Evolutionary conservation across 2,888 invertebrate genomes (phyloP), one percentile per base, ranked within the genome.

Genomic region (Agrotis exclamationis): DNA sequence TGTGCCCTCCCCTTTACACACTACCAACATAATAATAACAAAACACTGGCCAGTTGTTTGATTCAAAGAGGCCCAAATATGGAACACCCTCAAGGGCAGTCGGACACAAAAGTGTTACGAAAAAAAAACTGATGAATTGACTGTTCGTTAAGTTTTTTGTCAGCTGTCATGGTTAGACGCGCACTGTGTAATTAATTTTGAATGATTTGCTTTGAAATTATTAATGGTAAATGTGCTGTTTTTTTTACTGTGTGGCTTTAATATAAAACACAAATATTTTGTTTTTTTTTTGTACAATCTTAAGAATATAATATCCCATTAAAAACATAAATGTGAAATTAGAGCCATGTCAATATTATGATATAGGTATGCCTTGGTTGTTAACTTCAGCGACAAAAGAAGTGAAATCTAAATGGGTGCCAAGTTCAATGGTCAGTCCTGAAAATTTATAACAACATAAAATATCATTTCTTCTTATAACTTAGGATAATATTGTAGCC

Each of bases 1-100:
- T 67, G 60, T 74, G 65, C 24, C 20, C 11, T 16, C 57, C 44
- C 63, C 82, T 60, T 82, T 53, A 77, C 28, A 63, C 11, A 20
- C 5, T 66, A 65, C 51, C 39, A 63, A 78, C 50, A 64, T 76
- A 33, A 56, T 76, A 33, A 56, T 65, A 66, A 79, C 59, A 76
- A 68, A 67, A 63, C 62, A 74, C 76, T 71, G 56, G 22, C 57
- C 53, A n/a, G 62, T 74, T 75, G 65, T 84, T 77, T 85, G 85
- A 81, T 81, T 83, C 81, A 80, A 84, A 77, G 77, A 82, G 64
- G 68, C 73, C 84, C 85, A 76, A 76, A 85, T 84, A 85, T 76
- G 81, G 85, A 72, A 76, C 80, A 74, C 74, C 60, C 73, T 76
- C 85, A 85, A 85, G 85, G 85, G 79, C 85, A 85, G 33, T 67